phyloP scores from a whole-genome alignment of 2,113 vertebrate species.

The Balaeniceps rex region DNA sequence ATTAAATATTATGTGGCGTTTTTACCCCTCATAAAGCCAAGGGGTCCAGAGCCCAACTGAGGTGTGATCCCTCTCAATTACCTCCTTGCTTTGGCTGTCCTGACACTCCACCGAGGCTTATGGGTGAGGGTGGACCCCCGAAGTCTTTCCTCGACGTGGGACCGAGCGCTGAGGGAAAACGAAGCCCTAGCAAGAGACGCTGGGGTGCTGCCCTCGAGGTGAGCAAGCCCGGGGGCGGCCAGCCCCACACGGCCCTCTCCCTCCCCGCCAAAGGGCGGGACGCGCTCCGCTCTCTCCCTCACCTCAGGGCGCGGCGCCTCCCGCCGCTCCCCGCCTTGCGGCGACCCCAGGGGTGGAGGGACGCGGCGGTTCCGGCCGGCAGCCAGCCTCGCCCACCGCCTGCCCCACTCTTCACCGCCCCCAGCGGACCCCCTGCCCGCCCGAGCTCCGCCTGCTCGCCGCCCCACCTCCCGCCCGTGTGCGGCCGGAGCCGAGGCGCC shows the following conservation, averaged over 20 bases:
- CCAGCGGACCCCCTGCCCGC: neutral
- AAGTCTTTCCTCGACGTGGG: neutral
- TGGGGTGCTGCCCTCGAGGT: rapidly evolving
- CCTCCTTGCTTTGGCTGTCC: neutral
- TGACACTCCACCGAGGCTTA: neutral
- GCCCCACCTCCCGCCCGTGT: neutral
- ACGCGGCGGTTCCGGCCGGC: neutral
- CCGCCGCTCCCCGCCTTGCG: neutral
- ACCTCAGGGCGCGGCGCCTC: neutral
- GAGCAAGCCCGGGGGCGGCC: rapidly evolving
- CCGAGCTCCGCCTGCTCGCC: neutral
- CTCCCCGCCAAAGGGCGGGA: neutral
- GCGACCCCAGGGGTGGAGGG: neutral
- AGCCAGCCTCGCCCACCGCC: neutral
- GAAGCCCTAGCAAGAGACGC: neutral
- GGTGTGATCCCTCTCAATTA: neutral
- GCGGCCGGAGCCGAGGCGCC: neutral
- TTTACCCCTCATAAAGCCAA: neutral
- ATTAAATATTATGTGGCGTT: rapidly evolving
- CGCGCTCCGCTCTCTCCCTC: rapidly evolving
- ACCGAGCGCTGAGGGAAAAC: neutral
- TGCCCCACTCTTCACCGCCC: neutral
- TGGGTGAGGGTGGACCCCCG: rapidly evolving
- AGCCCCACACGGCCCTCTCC: neutral
- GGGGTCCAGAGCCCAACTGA: neutral